These are phyloP conservation scores for Xenopus petersii DNA, from an alignment of 2,797 vertebrate species.

Conservation along the genomic window DNA sequence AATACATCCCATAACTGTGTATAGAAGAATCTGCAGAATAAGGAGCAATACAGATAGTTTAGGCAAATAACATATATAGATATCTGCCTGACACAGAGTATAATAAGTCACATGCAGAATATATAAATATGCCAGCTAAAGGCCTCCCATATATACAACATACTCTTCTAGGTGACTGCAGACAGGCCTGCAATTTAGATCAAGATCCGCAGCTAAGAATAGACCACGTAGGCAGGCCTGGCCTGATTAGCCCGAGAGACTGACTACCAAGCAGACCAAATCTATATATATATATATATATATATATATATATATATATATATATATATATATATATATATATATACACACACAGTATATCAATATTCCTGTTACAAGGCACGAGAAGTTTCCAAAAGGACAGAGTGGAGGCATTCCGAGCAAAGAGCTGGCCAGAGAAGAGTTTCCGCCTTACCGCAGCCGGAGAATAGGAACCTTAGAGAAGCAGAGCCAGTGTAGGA, in stretches of 20 bases:
- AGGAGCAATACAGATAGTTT: no score
- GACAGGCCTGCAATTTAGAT: slow-evolving; percentile 12
- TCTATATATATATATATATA: background rate
- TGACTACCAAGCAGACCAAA: slow-evolving; percentile 7
- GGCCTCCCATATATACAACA: background rate
- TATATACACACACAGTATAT: background rate
- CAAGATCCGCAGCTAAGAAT: slow-evolving; percentile 26
- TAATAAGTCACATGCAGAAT: no score
- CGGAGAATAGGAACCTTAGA: slow-evolving; percentile 24
- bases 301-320: background rate
- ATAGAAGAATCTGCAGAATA: no score
- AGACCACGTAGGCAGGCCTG: slow-evolving; percentile 14
- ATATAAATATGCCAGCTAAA: no score
- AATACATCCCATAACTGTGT: no score
- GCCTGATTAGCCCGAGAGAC: slow-evolving; percentile 10
- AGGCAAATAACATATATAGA: no score
- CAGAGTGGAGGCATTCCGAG: background rate
- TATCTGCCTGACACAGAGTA: no score
- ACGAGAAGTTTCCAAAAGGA: background rate
- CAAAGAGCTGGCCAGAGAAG: background rate
- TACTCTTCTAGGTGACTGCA: background rate
- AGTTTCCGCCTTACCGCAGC: slow-evolving; percentile 41
- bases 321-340: background rate
- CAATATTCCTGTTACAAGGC: background rate
- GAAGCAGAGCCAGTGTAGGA: slow-evolving; percentile 4